Base-by-base conservation (phyloP, 2,888 invertebrate species). In the Galeopsomyia nigrocyanea region DNA sequence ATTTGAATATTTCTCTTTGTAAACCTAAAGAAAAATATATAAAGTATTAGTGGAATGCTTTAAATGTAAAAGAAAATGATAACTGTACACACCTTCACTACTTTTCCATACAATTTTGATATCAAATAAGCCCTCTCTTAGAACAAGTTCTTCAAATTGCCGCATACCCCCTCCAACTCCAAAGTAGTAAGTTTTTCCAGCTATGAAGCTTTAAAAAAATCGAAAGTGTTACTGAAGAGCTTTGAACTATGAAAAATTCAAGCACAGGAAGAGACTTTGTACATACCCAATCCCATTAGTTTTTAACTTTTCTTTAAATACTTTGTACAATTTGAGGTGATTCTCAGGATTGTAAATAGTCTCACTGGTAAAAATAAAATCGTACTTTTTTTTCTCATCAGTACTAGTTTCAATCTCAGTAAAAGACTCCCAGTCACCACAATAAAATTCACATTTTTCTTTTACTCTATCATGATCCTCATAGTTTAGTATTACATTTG, bases 121-220 rank as follows among this genome's bases (percentile, higher is more conserved):
- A 31, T 87, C 81, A 79, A 95, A 91, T 55, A 84, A 79, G 26
- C 87, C 87, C 80, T 90, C 89, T 61, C 88, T 86, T 71, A 87
- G 82, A 7, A 96, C 79, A 64, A 89, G 84, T 57, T 90, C 84
- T 84, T 93, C 90, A 88, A 98, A 98, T 78, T 93, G 90, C 76
- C 91, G 87, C 53, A 92, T 88, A 14, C 95, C 93, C 64, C 98
- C 98, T 14, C 98, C 98, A 22, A 98, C 95, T 76, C 98, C 98
- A 89, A 98, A 98, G 86, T 99, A 99, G 87, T 93, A 92, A 16
- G 91, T 91, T 89, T 98, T 99, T 3, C 96, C 97, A 66, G 97
- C 97, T 69, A 98, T 86, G 84, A 91, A 92, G 55, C 86, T 86
- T 77, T 78, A 60, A 61, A 19, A 47, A 64, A 14, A 57, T 66